Evolutionary conservation across 1,140 invertebrate species (phyloP).

Genomic region (Aporrectodea caliginosa): DNA sequence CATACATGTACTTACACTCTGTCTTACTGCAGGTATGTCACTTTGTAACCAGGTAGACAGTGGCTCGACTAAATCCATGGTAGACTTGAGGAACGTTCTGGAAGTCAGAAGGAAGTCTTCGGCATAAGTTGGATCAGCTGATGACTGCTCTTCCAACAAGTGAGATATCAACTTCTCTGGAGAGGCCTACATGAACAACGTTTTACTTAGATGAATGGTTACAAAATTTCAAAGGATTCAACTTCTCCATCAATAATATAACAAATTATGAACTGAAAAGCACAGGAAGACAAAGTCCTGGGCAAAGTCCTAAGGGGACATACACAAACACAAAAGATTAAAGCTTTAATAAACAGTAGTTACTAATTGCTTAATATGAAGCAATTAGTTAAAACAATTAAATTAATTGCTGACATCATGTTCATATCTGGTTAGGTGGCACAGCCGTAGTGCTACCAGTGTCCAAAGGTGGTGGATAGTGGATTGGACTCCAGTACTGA

Average conservation of each 20-base stretch:
- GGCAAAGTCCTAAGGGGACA: too few relatives aligned
- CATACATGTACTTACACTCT: too few relatives aligned
- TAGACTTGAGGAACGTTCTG: conserved; percentile 79
- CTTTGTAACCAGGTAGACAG: conserved; percentile 74
- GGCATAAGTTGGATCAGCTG: conserved; percentile 92
- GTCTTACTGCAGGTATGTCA: not conserved
- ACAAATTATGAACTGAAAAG: not conserved
- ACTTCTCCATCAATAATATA: not conserved
- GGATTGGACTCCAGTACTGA: too few relatives aligned
- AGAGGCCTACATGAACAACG: conserved; percentile 64
- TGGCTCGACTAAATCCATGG: conserved; percentile 77
- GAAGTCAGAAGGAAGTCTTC: conserved; percentile 85
- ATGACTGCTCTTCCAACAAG: conserved; percentile 82
- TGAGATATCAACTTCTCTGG: conserved; percentile 85
- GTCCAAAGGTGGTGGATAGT: too few relatives aligned
- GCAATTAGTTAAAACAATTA: too few relatives aligned
- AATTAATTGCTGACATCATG: too few relatives aligned
- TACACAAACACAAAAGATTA: too few relatives aligned
- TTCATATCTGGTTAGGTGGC: too few relatives aligned
- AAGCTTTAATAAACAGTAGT: too few relatives aligned
- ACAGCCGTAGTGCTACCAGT: too few relatives aligned
- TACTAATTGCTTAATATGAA: too few relatives aligned
- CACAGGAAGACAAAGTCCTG: too few relatives aligned
- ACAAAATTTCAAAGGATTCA: not conserved
- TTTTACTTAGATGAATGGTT: not conserved